phyloP scores from a whole-genome alignment of 2,888 invertebrate genomes.

The Xanthia icteritia region DNA sequence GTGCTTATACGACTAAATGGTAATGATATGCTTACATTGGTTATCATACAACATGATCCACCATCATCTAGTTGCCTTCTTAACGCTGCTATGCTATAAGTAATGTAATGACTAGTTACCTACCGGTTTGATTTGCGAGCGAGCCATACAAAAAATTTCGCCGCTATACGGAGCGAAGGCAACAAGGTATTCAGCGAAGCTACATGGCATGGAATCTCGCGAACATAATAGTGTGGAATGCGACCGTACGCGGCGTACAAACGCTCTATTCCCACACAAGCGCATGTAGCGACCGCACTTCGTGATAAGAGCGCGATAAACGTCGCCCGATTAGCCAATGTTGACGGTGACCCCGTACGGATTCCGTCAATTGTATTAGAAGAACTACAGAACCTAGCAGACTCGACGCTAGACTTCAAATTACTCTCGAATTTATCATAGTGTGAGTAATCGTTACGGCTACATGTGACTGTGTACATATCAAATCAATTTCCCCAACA shows the following conservation, averaged over 20 bases:
- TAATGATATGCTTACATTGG: conserved; percentile 24
- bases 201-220: conserved; percentile 82
- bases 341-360: conserved; percentile 79
- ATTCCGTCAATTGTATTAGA: conserved; percentile 71
- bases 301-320: conserved; percentile 87
- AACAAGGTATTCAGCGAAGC: conserved; percentile 72
- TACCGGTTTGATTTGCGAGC: conserved; percentile 88
- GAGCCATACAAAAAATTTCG: conserved; percentile 87
- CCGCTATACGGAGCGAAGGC: conserved; percentile 80
- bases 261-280: conserved; percentile 76
- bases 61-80: conserved; percentile 50
- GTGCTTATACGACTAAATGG: conserved; percentile 11
- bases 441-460: conserved; percentile 60
- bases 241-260: conserved; percentile 77
- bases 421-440: conserved; percentile 54
- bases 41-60: conserved; percentile 44
- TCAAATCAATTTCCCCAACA: conserved; percentile 57
- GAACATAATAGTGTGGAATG: conserved; percentile 87
- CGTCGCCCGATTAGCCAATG: conserved; percentile 86
- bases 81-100: conserved; percentile 63
- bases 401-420: conserved; percentile 63
- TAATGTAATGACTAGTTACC: conserved; percentile 76
- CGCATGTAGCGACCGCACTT: conserved; percentile 73
- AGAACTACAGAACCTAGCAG: conserved; percentile 59
- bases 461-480: conserved; percentile 45